phyloP scores from a whole-genome alignment of 2,113 vertebrate species.

The Vimba vimba region DNA sequence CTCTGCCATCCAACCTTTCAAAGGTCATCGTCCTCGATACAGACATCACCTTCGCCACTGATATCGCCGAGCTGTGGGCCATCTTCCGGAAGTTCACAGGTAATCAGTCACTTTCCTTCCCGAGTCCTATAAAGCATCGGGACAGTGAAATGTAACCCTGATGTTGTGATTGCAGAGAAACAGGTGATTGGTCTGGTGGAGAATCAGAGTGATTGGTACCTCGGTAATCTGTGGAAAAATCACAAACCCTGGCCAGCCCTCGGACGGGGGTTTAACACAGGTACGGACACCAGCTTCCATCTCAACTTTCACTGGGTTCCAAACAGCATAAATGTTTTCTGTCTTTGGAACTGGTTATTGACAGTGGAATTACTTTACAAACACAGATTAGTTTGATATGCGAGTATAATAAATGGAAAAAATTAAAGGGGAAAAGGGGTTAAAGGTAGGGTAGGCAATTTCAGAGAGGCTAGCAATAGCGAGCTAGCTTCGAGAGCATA shows the following conservation, averaged over 20 bases:
- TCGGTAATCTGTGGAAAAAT: constrained; percentile 95
- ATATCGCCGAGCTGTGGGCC: constrained; percentile 95
- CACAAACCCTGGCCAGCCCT: constrained; percentile 95
- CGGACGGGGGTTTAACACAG: constrained; percentile 96
- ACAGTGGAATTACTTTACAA: background rate
- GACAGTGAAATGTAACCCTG: background rate
- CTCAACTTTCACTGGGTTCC: background rate
- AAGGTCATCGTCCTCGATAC: constrained; percentile 97
- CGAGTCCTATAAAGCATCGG: background rate
- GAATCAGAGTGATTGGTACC: constrained; percentile 97
- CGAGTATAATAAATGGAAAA: background rate
- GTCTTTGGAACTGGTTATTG: background rate
- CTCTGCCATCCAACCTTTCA: constrained; percentile 84
- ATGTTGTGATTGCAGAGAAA: constrained; percentile 75
- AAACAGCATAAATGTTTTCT: background rate
- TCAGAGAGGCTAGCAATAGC: no score
- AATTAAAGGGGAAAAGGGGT: background rate
- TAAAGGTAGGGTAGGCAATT: no score
- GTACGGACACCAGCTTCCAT: constrained; percentile 65
- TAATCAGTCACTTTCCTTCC: constrained; percentile 58
- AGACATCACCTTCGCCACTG: constrained; percentile 94
- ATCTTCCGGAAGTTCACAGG: constrained; percentile 93
- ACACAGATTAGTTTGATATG: background rate
- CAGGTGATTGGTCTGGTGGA: constrained; percentile 96
- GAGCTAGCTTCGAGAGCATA: no score